Conservation (phyloP, 2,888 invertebrate species). For the Amiota mariae region DNA sequence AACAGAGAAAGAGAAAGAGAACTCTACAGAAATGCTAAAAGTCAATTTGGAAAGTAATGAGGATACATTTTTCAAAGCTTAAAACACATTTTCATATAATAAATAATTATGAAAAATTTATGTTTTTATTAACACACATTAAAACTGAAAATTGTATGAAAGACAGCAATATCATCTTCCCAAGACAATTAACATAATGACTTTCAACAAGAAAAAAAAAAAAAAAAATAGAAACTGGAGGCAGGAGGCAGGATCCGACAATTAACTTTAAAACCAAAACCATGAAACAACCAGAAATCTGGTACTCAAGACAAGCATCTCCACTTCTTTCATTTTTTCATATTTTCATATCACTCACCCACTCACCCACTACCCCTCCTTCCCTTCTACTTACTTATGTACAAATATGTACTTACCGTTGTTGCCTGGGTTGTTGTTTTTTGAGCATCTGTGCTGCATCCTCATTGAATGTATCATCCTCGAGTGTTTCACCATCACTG, state of each 20-base stretch:
- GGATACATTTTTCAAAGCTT: no score
- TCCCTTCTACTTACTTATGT: no score
- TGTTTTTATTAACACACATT: constrained; percentile 9
- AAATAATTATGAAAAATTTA: constrained; percentile 7
- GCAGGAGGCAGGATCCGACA: constrained; percentile 1
- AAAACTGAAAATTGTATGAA: background rate
- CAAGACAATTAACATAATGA: background rate
- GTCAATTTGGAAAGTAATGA: no score
- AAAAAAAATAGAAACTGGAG: no score
- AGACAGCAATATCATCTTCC: no score
- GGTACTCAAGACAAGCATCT: no score
- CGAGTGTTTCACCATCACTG: constrained; percentile 68
- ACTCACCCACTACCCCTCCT: no score
- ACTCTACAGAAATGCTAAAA: background rate
- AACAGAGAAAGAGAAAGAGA: background rate
- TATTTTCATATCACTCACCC: no score
- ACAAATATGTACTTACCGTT: constrained; percentile 61
- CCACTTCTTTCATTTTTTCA: no score
- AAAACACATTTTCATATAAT: background rate
- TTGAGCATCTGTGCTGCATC: constrained; percentile 68
- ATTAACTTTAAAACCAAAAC: constrained; percentile 4
- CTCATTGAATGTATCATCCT: constrained; percentile 72
- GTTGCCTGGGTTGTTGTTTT: constrained; percentile 64
- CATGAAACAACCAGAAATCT: constrained; percentile 13
- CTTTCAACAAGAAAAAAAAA: background rate